Conservation (phyloP, 1,140 invertebrate genomes). For the Hyles vespertilio region DNA sequence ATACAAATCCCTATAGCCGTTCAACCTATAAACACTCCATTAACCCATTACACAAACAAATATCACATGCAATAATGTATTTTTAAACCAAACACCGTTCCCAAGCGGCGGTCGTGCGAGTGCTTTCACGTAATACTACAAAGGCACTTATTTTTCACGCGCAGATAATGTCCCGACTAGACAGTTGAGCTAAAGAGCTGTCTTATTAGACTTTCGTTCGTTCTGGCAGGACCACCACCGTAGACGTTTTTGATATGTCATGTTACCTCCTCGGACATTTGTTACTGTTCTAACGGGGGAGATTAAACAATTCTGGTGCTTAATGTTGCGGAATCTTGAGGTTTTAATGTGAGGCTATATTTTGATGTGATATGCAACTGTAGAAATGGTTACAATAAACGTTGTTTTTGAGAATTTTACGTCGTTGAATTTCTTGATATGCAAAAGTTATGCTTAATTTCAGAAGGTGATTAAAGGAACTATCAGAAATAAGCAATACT, state of each 20-base stretch:
- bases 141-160: constrained; percentile 62
- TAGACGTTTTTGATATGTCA: constrained; percentile 54
- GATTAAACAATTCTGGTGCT: constrained; percentile 27
- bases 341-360: not conserved
- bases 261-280: constrained; percentile 47
- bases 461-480: no score
- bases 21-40: not conserved
- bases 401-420: no score
- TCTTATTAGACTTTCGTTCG: constrained; percentile 58
- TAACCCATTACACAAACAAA: not conserved
- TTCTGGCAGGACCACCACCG: constrained; percentile 53
- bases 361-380: no score
- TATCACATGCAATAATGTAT: not conserved
- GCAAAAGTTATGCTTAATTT: no score
- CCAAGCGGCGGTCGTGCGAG: constrained; percentile 4
- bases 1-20: no score
- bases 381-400: no score
- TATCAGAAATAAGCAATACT: no score
- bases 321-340: constrained; percentile 12
- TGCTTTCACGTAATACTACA: constrained; percentile 41
- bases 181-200: constrained; percentile 55
- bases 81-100: constrained; percentile 1
- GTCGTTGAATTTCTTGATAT: no score
- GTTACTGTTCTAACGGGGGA: constrained; percentile 55
- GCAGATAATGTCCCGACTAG: constrained; percentile 53